Percentiles rank a stretch among this genome's conserved stretches.
phyloP scores from a whole-genome alignment of 2,888 invertebrate species.

The Trachelus stipa region DNA sequence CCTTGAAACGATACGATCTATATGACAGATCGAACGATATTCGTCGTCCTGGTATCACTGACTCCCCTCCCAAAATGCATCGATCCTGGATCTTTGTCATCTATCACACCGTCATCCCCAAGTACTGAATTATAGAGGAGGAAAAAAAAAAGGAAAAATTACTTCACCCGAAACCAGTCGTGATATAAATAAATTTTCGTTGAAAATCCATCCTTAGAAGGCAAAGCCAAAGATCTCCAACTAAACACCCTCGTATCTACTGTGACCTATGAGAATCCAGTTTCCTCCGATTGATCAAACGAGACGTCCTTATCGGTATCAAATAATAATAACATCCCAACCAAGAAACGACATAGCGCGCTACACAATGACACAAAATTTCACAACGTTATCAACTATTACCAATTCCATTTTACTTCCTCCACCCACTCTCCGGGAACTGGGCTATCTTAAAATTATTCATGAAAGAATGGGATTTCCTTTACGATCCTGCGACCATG shows the following conservation, averaged over 20 bases:
- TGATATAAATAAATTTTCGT: not conserved
- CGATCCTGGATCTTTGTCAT: not conserved
- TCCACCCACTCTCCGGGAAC: not conserved
- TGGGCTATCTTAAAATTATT: constrained; percentile 5
- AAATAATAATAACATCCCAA: not conserved
- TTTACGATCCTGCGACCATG: constrained; percentile 3
- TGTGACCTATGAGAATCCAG: not conserved
- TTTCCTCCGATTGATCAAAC: not conserved
- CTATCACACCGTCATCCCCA: not conserved
- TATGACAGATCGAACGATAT: not conserved
- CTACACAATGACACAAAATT: not conserved
- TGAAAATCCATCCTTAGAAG: not conserved
- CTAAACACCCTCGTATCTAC: not conserved
- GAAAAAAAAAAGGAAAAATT: not conserved
- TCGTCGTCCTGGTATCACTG: not conserved
- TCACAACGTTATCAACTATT: not conserved
- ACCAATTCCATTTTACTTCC: not conserved
- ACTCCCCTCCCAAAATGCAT: not conserved
- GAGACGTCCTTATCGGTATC: not conserved
- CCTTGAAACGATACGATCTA: not conserved
- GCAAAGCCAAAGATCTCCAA: not conserved
- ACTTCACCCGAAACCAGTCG: not conserved
- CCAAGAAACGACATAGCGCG: not conserved
- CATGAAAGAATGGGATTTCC: constrained; percentile 7
- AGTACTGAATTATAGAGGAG: not conserved